Evolutionary conservation across 2,888 invertebrate species (phyloP), one percentile per base, ranked within the genome.

Genomic region (Dynastes grantii): DNA sequence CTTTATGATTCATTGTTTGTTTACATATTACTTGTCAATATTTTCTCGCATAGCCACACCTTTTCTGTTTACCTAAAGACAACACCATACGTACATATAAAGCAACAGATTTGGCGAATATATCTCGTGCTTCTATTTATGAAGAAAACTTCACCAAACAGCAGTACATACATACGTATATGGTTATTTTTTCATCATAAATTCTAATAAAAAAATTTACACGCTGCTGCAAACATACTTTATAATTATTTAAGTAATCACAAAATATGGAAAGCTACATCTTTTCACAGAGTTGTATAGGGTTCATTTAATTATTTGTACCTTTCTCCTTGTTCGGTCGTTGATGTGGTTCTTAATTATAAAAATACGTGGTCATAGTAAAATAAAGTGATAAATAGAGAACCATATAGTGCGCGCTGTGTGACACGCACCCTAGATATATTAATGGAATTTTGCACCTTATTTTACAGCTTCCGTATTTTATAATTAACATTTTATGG

Each of bases 401-500:
- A 53, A 16, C 22, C 22, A 8, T 55, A 22, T 22, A 55, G 55
- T 16, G 16, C 9, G 22, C 22, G 5, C n/a, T 1, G 22, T 55
- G 55, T 55, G 55, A 55, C 55, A 22, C n/a, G 55, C 8, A 22
- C 55, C n/a, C 22, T 22, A 55, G 55, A 55, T 55, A 55, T 22
- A 22, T 22, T 55, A 55, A 55, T 22, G 8, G 55, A 55, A 55
- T 22, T 55, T 55, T 55, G 22, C 55, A 55, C 55, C 55, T 55
- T 55, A 9, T 45, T 55, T 55, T 55, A 27, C 55, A 55, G 55
- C 9, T 55, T 55, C 22, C 22, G 22, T 55, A 55, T 55, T 55
- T 22, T 22, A 22, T 55, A 55, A 55, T 55, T 55, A 55, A 55
- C 8, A 22, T 22, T 55, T 55, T 55, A 55, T 22, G 16, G n/a